Percentiles rank a stretch among this genome's conserved stretches.
Evolutionary conservation across 2,797 vertebrate genomes (phyloP).

Genomic region (Argyrosomus regius): DNA sequence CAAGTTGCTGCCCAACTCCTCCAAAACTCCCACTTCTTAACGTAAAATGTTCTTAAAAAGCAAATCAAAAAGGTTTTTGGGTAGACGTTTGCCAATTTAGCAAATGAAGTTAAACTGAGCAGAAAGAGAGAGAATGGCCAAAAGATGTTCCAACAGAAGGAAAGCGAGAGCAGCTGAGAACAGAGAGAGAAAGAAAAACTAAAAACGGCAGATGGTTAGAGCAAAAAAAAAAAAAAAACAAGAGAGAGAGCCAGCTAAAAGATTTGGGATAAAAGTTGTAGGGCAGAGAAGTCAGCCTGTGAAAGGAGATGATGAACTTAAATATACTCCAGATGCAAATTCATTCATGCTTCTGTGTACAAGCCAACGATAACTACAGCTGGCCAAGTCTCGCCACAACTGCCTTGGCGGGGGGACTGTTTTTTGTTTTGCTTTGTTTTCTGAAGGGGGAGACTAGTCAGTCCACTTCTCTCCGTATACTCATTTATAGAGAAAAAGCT

Average conservation of each 20-base stretch:
- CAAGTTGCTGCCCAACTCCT: not conserved
- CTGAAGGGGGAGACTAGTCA: constrained; percentile 12
- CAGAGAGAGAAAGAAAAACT: not conserved
- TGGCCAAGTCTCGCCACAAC: constrained; percentile 56
- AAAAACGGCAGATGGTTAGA: constrained; percentile 7
- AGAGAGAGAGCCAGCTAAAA: not conserved
- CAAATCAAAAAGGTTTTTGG: not conserved
- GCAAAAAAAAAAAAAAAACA: not conserved
- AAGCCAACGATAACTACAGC: constrained; percentile 59
- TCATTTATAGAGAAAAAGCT: constrained; percentile 34
- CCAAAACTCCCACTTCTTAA: not conserved
- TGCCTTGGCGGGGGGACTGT: constrained; percentile 11
- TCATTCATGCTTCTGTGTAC: constrained; percentile 61
- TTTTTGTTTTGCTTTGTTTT: constrained; percentile 48
- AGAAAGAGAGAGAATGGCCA: not conserved
- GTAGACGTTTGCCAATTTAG: constrained; percentile 11
- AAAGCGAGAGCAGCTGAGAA: not conserved
- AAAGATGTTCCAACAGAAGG: not conserved
- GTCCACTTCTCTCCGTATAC: constrained; percentile 29
- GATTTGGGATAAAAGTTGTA: not conserved
- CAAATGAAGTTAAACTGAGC: constrained; percentile 17
- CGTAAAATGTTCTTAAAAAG: constrained; percentile 9
- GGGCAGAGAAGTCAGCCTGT: constrained; percentile 18
- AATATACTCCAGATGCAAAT: constrained; percentile 62
- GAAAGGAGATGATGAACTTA: constrained; percentile 27